These are phyloP conservation scores for Aphrophora alni DNA, from an alignment of 2,888 invertebrate species.

Conservation along the genomic window DNA sequence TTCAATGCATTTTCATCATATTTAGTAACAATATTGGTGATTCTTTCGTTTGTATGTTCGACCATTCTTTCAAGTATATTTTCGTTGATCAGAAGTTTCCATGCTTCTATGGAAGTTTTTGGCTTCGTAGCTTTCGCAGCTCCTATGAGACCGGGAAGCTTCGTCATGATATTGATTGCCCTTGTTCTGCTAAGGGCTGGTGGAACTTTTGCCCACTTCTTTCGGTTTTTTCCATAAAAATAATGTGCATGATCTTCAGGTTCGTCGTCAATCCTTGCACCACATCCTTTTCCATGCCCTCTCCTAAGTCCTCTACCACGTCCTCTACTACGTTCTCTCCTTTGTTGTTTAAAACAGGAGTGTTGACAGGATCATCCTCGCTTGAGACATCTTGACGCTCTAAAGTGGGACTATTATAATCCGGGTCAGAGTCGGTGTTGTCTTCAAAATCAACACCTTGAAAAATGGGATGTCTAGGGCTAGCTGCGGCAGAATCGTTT, in stretches of 20 bases:
- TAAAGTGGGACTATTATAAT: neutral
- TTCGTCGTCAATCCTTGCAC: neutral
- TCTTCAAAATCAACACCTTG: no score
- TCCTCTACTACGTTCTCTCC: neutral
- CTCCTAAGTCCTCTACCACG: neutral
- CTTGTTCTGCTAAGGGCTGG: neutral
- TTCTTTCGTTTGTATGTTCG: slow-evolving; percentile 4
- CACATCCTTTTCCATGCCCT: neutral
- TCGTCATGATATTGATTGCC: neutral
- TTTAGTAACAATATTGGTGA: neutral
- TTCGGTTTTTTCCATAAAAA: neutral
- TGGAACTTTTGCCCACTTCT: neutral
- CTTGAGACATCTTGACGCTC: neutral
- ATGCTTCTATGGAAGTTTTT: neutral
- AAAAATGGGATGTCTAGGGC: no score
- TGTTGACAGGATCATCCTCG: neutral
- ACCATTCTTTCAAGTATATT: neutral
- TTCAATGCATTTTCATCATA: neutral
- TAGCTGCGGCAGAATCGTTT: neutral
- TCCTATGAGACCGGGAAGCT: neutral
- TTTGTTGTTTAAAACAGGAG: neutral
- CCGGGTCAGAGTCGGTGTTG: neutral
- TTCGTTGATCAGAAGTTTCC: neutral
- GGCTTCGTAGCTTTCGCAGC: neutral
- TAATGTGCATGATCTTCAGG: neutral